Evolutionary conservation across 2,797 vertebrate species (phyloP).

Genomic region (Melanotaenia trifasciata): DNA sequence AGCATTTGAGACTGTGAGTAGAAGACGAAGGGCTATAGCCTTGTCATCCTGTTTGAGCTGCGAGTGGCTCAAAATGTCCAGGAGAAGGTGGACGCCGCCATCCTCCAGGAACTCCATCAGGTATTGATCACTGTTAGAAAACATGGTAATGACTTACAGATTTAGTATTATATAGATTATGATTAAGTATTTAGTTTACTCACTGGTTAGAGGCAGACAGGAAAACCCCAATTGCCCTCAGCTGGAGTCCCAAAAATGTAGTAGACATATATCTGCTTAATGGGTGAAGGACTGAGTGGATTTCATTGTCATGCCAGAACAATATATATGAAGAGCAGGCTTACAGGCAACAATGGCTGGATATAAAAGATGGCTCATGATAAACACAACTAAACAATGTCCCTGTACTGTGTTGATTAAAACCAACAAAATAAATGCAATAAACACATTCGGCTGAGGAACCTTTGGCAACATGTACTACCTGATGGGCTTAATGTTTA

Average conservation of each 20-base stretch:
- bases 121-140: slow-evolving; percentile 82
- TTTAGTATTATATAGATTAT: not conserved
- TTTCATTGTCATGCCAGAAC: not conserved
- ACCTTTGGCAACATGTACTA: too few species aligned
- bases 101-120: slow-evolving; percentile 88
- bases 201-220: slow-evolving; percentile 87
- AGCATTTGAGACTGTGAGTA: slow-evolving; percentile 79
- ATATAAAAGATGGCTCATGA: not conserved
- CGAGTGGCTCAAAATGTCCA: slow-evolving; percentile 85
- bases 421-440: too few species aligned
- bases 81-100: slow-evolving; percentile 84
- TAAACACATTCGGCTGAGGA: not conserved
- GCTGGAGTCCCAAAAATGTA: slow-evolving; percentile 81
- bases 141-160: not conserved
- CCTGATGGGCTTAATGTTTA: too few species aligned
- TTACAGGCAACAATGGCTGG: too few species aligned
- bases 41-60: slow-evolving; percentile 83
- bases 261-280: slow-evolving; percentile 85
- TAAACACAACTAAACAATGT: not conserved
- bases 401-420: not conserved
- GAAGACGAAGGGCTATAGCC: slow-evolving; percentile 82
- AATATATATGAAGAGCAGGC: not conserved
- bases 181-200: slow-evolving; percentile 52
- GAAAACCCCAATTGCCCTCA: slow-evolving; percentile 87
- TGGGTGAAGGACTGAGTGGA: slow-evolving; percentile 73